phyloP scores from a whole-genome alignment of 2,888 invertebrate genomes.

The Heteromurus nitidus region DNA sequence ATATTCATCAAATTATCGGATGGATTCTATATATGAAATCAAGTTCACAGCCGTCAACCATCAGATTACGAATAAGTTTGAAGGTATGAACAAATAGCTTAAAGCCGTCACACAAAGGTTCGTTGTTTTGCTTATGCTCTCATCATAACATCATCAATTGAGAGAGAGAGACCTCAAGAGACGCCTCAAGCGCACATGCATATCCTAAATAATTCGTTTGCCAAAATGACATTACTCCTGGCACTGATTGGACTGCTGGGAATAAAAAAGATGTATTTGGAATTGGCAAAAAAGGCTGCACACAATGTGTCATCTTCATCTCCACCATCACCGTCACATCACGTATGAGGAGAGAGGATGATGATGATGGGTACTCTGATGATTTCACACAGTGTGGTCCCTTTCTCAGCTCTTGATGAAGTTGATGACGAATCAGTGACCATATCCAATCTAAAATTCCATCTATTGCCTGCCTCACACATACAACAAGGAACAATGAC shows the following conservation, averaged over 20 bases:
- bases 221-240: slow-evolving; percentile 27
- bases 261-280: neutral
- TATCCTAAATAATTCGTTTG: slow-evolving; percentile 1
- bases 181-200: slow-evolving; percentile 34
- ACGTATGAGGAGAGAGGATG: neutral
- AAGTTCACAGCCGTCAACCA: no score
- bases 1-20: no score
- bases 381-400: slow-evolving; percentile 22
- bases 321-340: neutral
- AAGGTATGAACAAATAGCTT: no score
- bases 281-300: slow-evolving; percentile 14
- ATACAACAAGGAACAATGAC: slow-evolving; percentile 7
- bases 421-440: slow-evolving; percentile 42
- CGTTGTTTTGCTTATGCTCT: no score
- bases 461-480: neutral
- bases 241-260: slow-evolving; percentile 3
- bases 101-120: no score
- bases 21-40: no score
- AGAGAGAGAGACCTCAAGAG: slow-evolving; percentile 3
- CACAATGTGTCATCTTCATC: slow-evolving; percentile 16
- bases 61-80: no score
- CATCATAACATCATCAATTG: no score
- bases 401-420: slow-evolving; percentile 11
- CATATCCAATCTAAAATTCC: slow-evolving; percentile 43
- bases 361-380: slow-evolving; percentile 10